These are phyloP conservation scores for Onychorhynchus coronatus DNA, from an alignment of 2,113 vertebrate genomes.

Conservation along the genomic window DNA sequence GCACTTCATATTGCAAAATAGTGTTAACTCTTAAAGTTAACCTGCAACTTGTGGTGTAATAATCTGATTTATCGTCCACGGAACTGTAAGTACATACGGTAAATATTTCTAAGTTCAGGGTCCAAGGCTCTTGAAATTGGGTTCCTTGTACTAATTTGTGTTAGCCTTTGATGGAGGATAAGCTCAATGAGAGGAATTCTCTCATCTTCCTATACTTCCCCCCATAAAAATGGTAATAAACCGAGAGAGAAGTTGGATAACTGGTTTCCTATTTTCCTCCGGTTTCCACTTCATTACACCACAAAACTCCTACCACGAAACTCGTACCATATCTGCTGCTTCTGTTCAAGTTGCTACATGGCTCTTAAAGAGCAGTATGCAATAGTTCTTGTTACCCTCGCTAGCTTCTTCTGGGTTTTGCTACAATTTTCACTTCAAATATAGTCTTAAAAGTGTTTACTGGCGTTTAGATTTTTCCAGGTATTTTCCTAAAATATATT, in stretches of 20 bases:
- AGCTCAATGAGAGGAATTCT: background rate
- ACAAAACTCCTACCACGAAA: background rate
- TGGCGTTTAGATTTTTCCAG: slow-evolving; percentile 71
- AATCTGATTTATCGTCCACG: background rate
- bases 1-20: slow-evolving; percentile 69
- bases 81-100: background rate
- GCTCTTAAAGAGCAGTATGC: slow-evolving; percentile 67
- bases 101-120: background rate
- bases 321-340: slow-evolving; percentile 10
- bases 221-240: background rate
- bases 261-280: background rate
- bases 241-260: background rate
- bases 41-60: slow-evolving; percentile 34
- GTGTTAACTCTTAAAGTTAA: slow-evolving; percentile 65
- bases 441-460: slow-evolving; percentile 69
- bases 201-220: background rate
- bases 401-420: slow-evolving; percentile 40
- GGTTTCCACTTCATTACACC: background rate
- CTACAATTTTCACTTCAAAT: slow-evolving; percentile 57
- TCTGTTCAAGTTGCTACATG: background rate
- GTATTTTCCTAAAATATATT: slow-evolving; percentile 79
- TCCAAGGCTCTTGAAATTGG: background rate
- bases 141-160: background rate
- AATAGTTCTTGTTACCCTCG: slow-evolving; percentile 25
- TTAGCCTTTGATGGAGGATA: background rate